phyloP scores from a whole-genome alignment of 2,888 invertebrate genomes.

The Idaea dimidiata region DNA sequence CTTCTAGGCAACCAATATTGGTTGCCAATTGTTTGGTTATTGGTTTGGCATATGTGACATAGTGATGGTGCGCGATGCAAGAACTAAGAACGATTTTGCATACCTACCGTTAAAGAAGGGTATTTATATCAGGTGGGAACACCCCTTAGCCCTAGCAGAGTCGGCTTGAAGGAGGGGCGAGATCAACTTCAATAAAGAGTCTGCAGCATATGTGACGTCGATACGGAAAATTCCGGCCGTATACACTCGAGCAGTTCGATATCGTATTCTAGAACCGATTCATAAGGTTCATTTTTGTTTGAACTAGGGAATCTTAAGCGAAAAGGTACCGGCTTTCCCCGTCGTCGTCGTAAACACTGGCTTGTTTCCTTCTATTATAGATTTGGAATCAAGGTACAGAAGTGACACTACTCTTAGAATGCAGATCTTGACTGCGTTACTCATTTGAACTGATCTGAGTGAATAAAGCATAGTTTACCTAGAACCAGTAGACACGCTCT shows the following conservation, averaged over 20 bases:
- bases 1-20: too few species aligned
- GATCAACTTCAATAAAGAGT: conserved; percentile 71
- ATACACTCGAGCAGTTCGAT: conserved; percentile 21
- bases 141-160: conserved; percentile 34
- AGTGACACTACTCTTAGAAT: conserved; percentile 9
- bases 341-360: conserved; percentile 64
- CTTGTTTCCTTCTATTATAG: conserved; percentile 64
- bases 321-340: conserved; percentile 67
- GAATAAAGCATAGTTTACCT: too few species aligned
- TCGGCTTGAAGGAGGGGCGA: conserved; percentile 51
- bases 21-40: too few species aligned
- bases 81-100: conserved; percentile 42
- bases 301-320: conserved; percentile 48
- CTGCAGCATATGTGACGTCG: conserved; percentile 72
- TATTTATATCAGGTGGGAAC: conserved; percentile 73
- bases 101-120: conserved; percentile 56
- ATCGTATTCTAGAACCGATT: conserved; percentile 15
- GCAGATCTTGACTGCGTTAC: background rate
- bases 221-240: conserved; percentile 64
- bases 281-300: conserved; percentile 39
- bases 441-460: too few species aligned
- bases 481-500: too few species aligned
- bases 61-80: background rate
- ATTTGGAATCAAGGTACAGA: conserved; percentile 32
- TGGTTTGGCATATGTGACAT: background rate